Conservation (phyloP, 23 tunicate species). For the Aplidium turbinatum region DNA sequence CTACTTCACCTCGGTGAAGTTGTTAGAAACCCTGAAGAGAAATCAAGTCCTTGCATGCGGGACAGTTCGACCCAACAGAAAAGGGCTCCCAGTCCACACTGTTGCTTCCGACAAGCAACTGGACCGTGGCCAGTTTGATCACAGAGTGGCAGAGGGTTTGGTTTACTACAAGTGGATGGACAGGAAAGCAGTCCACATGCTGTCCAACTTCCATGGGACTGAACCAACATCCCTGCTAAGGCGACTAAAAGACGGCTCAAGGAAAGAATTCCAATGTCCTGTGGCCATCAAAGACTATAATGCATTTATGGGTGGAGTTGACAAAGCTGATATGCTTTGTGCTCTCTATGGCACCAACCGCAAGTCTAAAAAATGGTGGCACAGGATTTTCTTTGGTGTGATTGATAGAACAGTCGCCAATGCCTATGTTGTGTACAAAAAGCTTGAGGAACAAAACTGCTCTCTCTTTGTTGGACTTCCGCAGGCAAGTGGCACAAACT, state of each 20-base stretch:
- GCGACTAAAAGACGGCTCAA: constrained; percentile 7
- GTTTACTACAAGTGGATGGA: constrained; percentile 20
- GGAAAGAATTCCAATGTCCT: not conserved
- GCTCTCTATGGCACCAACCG: constrained; percentile 12
- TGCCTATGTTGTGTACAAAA: constrained; percentile 5
- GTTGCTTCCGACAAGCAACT: not conserved
- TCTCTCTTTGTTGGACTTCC: constrained; percentile 4
- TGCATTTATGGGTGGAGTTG: constrained; percentile 23
- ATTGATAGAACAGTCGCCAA: constrained; percentile 19
- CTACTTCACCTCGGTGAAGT: not conserved
- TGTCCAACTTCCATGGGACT: constrained; percentile 19
- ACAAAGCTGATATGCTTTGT: constrained; percentile 10
- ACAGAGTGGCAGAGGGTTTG: not conserved
- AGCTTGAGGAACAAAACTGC: not conserved
- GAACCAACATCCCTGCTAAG: not conserved
- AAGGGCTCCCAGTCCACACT: constrained; percentile 20
- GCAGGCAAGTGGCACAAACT: constrained; percentile 11
- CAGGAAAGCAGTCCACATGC: constrained; percentile 23
- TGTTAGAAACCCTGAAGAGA: not conserved
- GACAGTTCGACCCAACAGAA: constrained; percentile 17
- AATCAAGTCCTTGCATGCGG: constrained; percentile 25
- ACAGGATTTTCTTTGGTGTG: constrained; percentile 22
- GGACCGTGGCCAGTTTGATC: constrained; percentile 17
- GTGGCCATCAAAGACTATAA: constrained; percentile 13
- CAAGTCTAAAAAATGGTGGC: constrained; percentile 23